Percentiles rank a stretch among this genome's conserved stretches.
Evolutionary conservation across 35 echinoderm and acorn worm genomes (phyloP).

Genomic region (Antedon bifida): DNA sequence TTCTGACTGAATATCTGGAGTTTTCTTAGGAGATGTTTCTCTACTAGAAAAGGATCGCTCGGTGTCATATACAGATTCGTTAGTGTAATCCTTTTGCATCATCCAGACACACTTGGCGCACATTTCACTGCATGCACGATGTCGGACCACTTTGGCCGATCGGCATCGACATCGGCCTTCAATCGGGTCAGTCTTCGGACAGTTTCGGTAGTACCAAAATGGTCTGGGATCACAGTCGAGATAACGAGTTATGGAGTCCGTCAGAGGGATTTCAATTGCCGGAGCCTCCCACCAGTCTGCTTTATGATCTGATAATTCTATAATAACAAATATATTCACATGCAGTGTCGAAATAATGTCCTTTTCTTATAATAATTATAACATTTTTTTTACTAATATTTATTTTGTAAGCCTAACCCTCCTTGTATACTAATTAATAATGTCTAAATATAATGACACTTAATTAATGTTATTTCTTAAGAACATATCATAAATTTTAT

Average conservation of each 20-base stretch:
- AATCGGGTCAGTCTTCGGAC: background rate
- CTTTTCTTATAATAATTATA: no score
- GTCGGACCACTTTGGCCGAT: background rate
- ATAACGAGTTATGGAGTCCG: background rate
- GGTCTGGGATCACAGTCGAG: background rate
- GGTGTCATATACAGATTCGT: background rate
- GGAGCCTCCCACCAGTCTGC: background rate
- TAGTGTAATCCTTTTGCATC: background rate
- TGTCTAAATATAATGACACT: no score
- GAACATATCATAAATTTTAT: no score
- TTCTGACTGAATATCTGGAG: no score
- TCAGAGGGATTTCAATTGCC: background rate
- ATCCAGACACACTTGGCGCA: background rate
- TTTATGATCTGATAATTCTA: no score
- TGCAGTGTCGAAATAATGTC: no score
- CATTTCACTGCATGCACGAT: background rate
- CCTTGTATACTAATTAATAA: no score
- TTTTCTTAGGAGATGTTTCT: no score
- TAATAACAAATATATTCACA: no score
- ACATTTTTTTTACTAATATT: no score
- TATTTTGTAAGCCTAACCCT: no score
- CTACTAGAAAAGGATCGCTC: background rate
- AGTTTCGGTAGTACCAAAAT: background rate
- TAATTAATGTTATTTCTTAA: no score
- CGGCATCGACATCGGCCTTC: background rate